These are phyloP conservation scores for Druon quercuslanigerum DNA, from an alignment of 1,140 invertebrate genomes.

Conservation along the genomic window DNA sequence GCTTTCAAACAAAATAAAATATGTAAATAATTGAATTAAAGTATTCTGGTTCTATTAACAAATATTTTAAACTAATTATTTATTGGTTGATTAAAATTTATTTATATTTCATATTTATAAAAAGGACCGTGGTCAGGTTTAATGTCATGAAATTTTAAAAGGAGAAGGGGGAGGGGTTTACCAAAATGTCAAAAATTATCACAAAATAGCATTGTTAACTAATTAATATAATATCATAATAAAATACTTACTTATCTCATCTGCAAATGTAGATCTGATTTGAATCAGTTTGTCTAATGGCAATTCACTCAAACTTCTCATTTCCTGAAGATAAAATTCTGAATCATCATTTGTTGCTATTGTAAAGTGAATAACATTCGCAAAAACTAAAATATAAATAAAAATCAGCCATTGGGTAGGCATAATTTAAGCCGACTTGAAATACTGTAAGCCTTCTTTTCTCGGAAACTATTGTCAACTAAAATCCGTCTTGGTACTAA, in stretches of 20 bases:
- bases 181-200: too few species aligned
- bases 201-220: too few species aligned
- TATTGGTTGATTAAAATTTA: too few species aligned
- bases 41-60: too few species aligned
- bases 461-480: background rate
- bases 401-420: background rate
- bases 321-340: constrained; percentile 65
- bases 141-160: too few species aligned
- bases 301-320: constrained; percentile 75
- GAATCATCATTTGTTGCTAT: constrained; percentile 25
- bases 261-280: constrained; percentile 68
- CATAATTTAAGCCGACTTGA: background rate
- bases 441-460: background rate
- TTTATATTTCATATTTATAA: too few species aligned
- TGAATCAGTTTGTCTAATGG: constrained; percentile 74
- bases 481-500: background rate
- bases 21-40: too few species aligned
- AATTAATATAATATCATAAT: constrained; percentile 7
- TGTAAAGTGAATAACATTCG: background rate
- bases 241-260: constrained; percentile 50
- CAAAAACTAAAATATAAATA: background rate
- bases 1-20: too few species aligned
- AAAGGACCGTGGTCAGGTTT: too few species aligned
- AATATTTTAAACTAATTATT: too few species aligned
- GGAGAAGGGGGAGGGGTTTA: too few species aligned